Conservation (phyloP, 2,113 vertebrate genomes). For the Oreochromis spilurus region DNA sequence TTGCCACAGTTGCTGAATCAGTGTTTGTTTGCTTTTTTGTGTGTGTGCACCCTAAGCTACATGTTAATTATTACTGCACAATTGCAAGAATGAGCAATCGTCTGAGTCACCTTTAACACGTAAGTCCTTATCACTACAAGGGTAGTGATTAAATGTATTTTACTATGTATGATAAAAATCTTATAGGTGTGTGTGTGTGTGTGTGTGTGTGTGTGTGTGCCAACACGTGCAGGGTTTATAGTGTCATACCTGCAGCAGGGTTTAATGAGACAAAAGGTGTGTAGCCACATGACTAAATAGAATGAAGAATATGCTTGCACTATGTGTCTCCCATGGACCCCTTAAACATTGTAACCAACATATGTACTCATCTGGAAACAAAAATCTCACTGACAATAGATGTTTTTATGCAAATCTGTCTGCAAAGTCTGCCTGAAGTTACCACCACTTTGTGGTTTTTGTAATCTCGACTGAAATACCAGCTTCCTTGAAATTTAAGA, state of each 20-base stretch:
- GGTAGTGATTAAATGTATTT: not conserved
- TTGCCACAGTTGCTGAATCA: fast-evolving
- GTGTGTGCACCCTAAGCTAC: not conserved
- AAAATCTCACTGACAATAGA: not conserved
- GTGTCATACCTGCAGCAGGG: not conserved
- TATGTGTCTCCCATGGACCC: not conserved
- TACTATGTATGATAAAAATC: not conserved
- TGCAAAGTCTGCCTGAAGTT: not conserved
- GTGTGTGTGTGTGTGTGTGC: not conserved
- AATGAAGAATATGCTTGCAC: not conserved
- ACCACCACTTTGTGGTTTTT: not conserved
- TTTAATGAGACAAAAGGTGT: not conserved
- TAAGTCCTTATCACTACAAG: not conserved
- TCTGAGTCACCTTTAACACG: fast-evolving
- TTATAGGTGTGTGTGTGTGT: not conserved
- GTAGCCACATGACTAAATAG: not conserved
- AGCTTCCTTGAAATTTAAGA: not conserved
- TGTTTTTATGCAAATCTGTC: not conserved
- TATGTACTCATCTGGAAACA: not conserved
- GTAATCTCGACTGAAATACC: not conserved
- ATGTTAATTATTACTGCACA: fast-evolving
- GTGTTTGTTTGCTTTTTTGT: not conserved
- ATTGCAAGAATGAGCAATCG: not conserved
- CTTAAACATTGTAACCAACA: not conserved
- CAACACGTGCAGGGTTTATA: too few species aligned